Evolutionary conservation across 1,140 invertebrate species (phyloP).

Genomic region (Microvelia longipes): DNA sequence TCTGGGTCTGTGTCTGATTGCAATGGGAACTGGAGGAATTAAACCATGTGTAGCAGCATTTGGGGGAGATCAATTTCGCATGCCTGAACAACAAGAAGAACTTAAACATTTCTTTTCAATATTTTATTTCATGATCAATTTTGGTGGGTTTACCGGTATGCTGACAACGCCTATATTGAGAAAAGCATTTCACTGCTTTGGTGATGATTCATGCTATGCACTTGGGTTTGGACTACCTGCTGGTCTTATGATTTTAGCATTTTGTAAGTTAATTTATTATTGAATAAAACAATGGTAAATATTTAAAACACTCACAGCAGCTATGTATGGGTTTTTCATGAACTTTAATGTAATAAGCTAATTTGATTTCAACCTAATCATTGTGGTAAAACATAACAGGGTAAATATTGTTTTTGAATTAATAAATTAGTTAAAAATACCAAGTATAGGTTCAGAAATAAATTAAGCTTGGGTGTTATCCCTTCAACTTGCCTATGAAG

Average conservation of each 20-base stretch:
- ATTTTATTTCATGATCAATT: slow-evolving; percentile 67
- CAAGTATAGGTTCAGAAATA: no score
- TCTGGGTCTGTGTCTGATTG: slow-evolving; percentile 44
- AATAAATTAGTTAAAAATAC: no score
- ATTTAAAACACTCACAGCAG: no score
- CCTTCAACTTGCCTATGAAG: no score
- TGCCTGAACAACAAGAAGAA: slow-evolving; percentile 39
- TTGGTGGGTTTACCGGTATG: slow-evolving; percentile 57
- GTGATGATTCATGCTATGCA: slow-evolving; percentile 54
- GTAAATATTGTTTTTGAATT: no score
- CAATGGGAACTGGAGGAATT: slow-evolving; percentile 56
- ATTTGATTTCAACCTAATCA: no score
- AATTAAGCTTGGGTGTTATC: no score
- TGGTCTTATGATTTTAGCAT: slow-evolving; percentile 44
- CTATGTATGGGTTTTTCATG: no score
- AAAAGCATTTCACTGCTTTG: slow-evolving; percentile 52
- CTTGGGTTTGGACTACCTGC: slow-evolving; percentile 64
- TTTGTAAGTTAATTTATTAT: slow-evolving; percentile 39
- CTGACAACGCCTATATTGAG: slow-evolving; percentile 55
- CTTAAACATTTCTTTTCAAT: slow-evolving; percentile 56
- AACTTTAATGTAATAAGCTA: no score
- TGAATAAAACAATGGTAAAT: no score
- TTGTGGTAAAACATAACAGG: no score
- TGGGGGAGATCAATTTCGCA: slow-evolving; percentile 59
- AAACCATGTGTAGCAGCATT: slow-evolving; percentile 65